phyloP scores from a whole-genome alignment of 2,113 vertebrate species.

The Xiphorhynchus elegans region DNA sequence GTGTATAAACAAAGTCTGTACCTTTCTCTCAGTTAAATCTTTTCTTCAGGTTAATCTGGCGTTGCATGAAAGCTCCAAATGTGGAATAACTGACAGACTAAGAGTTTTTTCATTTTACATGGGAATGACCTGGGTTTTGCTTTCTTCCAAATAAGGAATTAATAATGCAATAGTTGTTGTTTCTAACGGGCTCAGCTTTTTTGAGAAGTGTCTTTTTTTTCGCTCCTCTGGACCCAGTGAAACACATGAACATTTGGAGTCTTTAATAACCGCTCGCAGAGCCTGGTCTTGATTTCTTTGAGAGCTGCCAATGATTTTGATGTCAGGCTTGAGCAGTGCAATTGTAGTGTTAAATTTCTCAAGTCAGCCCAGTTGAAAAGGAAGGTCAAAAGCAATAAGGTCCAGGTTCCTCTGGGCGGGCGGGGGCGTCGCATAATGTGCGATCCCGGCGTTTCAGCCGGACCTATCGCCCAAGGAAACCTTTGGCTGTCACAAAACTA shows the following conservation, averaged over 20 bases:
- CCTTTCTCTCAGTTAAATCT: not conserved
- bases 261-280: not conserved
- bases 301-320: slow-evolving; percentile 9
- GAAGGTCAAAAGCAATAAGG: slow-evolving; percentile 65
- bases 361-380: slow-evolving; percentile 31
- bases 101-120: not conserved
- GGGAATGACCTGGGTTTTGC: not conserved
- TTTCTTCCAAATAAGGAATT: slow-evolving; percentile 48
- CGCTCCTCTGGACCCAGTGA: not conserved
- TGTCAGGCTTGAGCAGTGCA: slow-evolving; percentile 26
- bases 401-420: not conserved
- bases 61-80: not conserved
- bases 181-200: slow-evolving; percentile 19
- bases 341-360: not conserved
- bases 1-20: not conserved
- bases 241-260: not conserved
- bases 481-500: slow-evolving; percentile 64
- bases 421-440: not conserved
- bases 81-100: not conserved
- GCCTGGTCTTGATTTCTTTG: slow-evolving; percentile 40
- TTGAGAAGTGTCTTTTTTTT: not conserved
- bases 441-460: not conserved
- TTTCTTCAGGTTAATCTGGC: not conserved
- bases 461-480: not conserved
- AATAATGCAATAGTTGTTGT: slow-evolving; percentile 31